Conservation (phyloP, 2,797 vertebrate species). For the Cynopterus sphinx region DNA sequence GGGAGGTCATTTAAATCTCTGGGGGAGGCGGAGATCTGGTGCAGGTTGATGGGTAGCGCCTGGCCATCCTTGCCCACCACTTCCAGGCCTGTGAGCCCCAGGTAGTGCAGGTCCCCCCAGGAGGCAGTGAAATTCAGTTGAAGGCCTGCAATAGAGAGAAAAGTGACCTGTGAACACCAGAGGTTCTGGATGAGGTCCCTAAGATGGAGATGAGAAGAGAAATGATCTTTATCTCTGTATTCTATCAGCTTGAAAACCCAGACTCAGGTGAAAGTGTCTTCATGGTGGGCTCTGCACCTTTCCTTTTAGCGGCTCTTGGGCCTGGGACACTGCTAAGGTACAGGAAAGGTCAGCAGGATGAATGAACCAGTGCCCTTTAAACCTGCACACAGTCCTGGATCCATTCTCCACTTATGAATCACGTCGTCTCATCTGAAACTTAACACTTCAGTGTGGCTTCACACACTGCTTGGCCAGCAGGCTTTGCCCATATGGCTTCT, state of each 20-base stretch:
- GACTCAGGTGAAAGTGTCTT: not conserved
- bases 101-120: constrained; percentile 95
- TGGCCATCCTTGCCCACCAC: constrained; percentile 92
- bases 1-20: constrained; percentile 93
- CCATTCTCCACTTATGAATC: not conserved
- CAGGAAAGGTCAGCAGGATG: not conserved
- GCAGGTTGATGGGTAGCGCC: constrained; percentile 87
- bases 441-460: not conserved
- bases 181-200: not conserved
- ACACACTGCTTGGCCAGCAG: too few relatives aligned
- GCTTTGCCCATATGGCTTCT: not conserved
- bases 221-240: not conserved
- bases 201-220: not conserved
- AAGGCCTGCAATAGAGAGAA: constrained; percentile 86
- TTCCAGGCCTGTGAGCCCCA: constrained; percentile 95
- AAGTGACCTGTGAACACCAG: not conserved
- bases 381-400: not conserved
- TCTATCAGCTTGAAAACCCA: not conserved
- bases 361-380: not conserved
- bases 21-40: constrained; percentile 91
- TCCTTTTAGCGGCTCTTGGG: not conserved
- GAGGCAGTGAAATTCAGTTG: constrained; percentile 91
- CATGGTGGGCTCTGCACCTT: not conserved
- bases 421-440: fast-evolving
- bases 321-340: not conserved